These are phyloP conservation scores for Pogona vitticeps DNA, from an alignment of 2,113 vertebrate genomes.

Conservation along the genomic window DNA sequence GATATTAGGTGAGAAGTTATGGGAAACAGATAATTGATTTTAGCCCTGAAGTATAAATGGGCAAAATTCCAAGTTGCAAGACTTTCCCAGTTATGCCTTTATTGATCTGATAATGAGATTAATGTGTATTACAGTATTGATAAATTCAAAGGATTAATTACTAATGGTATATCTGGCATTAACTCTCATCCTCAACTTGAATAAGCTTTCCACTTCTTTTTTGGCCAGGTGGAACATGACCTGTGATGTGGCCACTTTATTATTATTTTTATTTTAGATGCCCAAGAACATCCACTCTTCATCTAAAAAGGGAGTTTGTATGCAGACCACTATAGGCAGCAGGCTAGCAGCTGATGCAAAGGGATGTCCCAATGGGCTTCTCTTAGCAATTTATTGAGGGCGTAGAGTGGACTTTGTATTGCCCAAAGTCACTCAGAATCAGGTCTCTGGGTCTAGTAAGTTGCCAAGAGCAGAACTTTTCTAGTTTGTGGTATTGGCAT, in stretches of 20 bases:
- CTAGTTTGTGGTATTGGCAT: not conserved
- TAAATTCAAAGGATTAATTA: not conserved
- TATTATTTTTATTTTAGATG: too few species aligned
- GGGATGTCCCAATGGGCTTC: not conserved
- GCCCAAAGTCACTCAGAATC: not conserved
- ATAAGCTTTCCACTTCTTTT: not conserved
- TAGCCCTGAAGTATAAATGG: not conserved
- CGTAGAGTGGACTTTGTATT: not conserved
- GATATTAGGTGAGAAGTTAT: not conserved
- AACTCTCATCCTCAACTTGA: not conserved
- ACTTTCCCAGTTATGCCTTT: not conserved
- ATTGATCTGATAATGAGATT: constrained; percentile 15
- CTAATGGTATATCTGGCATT: not conserved
- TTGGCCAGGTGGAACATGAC: not conserved
- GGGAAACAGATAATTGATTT: not conserved
- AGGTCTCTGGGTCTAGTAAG: not conserved
- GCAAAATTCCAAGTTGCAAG: not conserved
- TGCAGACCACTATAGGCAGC: not conserved
- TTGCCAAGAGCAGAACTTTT: not conserved
- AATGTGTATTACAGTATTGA: not conserved
- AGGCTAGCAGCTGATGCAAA: too few species aligned
- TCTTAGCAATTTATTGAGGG: not conserved
- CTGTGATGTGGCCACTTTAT: not conserved
- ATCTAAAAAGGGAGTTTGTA: not conserved
- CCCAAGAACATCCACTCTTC: too few species aligned